A percentile compares a stretch with the other conserved stretches of the same genome.
Conservation (phyloP, 2,113 vertebrate species). For the Mesitornis unicolor region DNA sequence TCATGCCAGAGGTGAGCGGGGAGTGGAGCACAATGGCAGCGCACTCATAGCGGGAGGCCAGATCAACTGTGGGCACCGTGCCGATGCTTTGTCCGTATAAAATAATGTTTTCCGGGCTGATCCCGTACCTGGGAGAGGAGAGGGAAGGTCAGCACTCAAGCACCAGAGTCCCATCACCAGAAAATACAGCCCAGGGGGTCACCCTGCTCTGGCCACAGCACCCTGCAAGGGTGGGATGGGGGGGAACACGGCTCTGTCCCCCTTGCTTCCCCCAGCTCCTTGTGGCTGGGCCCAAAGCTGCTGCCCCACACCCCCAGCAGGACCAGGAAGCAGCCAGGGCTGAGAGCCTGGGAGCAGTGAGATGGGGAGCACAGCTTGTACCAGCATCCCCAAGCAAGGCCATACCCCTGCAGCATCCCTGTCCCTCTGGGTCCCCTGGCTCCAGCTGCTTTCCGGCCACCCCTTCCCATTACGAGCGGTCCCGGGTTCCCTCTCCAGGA, state of each 20-base stretch:
- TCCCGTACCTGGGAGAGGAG: slow-evolving; percentile 82
- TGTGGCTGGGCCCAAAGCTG: not conserved
- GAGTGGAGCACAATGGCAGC: slow-evolving; percentile 94
- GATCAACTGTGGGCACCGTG: slow-evolving; percentile 91
- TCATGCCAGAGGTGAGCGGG: slow-evolving; percentile 93
- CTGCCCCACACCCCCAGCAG: not conserved
- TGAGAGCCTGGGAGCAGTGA: not conserved
- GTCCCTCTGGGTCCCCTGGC: not conserved
- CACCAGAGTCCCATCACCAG: accelerated
- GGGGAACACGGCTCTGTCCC: not conserved
- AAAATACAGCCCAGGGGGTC: not conserved
- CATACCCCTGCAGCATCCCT: not conserved
- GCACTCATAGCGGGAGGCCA: slow-evolving; percentile 93
- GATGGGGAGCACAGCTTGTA: not conserved
- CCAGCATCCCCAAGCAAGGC: not conserved
- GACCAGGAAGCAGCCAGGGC: not conserved
- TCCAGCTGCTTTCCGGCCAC: not conserved
- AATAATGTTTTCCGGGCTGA: slow-evolving; percentile 94
- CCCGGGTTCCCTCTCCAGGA: not conserved
- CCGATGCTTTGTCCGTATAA: slow-evolving; percentile 95
- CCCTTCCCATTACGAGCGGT: not conserved
- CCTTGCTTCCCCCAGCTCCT: not conserved
- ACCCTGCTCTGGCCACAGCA: not conserved
- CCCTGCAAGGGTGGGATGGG: not conserved
- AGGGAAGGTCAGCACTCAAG: not conserved